These are phyloP conservation scores for Lochmaea crataegi DNA, from an alignment of 2,888 invertebrate species.

Conservation along the genomic window DNA sequence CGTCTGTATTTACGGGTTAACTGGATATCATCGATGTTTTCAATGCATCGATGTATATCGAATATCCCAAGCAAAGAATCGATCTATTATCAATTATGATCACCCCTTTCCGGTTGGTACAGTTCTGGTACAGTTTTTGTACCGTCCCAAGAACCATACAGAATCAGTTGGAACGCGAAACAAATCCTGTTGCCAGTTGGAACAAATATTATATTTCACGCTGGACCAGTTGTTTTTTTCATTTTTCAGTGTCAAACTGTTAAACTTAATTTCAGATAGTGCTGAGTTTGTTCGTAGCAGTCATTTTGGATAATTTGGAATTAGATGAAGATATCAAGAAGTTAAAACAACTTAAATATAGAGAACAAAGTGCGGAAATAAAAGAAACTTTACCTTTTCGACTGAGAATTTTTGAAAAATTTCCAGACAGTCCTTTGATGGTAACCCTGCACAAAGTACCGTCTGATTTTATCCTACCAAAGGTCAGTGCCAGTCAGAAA, in stretches of 20 bases:
- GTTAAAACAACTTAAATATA: constrained; percentile 94
- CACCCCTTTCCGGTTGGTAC: too few species aligned
- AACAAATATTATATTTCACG: too few species aligned
- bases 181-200: too few species aligned
- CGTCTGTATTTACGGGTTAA: too few species aligned
- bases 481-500: constrained; percentile 72
- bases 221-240: neutral
- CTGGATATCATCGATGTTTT: too few species aligned
- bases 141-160: too few species aligned
- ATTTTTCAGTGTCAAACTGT: neutral
- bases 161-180: too few species aligned
- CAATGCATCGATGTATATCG: too few species aligned
- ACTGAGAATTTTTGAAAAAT: constrained; percentile 96
- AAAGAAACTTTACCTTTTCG: constrained; percentile 97
- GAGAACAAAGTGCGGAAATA: constrained; percentile 98
- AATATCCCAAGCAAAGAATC: too few species aligned
- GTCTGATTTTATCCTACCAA: constrained; percentile 89
- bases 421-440: constrained; percentile 99
- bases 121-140: too few species aligned
- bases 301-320: constrained; percentile 99
- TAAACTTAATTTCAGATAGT: constrained; percentile 83
- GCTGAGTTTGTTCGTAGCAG: constrained; percentile 99
- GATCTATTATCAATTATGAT: too few species aligned
- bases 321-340: constrained; percentile 99
- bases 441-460: constrained; percentile 94